Percentiles rank a stretch among this genome's conserved stretches.
These are phyloP conservation scores for Hylyphantes graminicola DNA, from an alignment of 1,140 invertebrate genomes.

Conservation along the genomic window DNA sequence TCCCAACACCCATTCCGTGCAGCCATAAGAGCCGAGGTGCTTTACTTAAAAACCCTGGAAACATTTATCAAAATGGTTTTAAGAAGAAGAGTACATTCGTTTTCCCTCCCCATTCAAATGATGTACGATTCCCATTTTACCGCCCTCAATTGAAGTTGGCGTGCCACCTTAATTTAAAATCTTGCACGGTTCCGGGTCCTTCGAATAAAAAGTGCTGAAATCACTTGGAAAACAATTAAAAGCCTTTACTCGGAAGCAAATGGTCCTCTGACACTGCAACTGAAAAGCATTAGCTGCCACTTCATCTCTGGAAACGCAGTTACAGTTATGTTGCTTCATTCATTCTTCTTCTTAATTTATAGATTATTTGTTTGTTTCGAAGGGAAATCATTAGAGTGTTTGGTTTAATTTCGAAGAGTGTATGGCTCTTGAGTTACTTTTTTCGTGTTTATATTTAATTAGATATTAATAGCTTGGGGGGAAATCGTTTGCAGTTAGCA, in stretches of 20 bases:
- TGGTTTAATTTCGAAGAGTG: too few species aligned
- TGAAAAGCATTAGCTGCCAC: not conserved
- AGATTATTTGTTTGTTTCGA: too few species aligned
- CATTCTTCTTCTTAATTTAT: too few species aligned
- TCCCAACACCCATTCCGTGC: not conserved
- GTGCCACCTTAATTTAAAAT: not conserved
- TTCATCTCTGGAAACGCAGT: not conserved
- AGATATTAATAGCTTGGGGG: too few species aligned
- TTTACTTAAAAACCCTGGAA: not conserved
- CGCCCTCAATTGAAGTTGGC: not conserved
- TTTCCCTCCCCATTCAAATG: not conserved
- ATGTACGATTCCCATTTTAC: not conserved
- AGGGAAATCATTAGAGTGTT: too few species aligned
- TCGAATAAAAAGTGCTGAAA: conserved; percentile 2
- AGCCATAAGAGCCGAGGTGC: not conserved
- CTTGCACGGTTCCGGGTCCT: not conserved
- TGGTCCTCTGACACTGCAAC: not conserved
- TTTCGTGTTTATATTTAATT: too few species aligned
- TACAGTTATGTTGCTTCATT: too few species aligned
- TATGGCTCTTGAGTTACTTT: too few species aligned
- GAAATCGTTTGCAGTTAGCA: too few species aligned
- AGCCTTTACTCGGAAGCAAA: not conserved
- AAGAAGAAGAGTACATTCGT: not conserved
- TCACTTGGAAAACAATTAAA: conserved; percentile 13
- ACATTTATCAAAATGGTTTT: not conserved